Percentiles rank a stretch among this genome's conserved stretches.
These are phyloP conservation scores for Hirtodrosophila alboralis DNA, from an alignment of 2,888 invertebrate genomes.

Conservation along the genomic window DNA sequence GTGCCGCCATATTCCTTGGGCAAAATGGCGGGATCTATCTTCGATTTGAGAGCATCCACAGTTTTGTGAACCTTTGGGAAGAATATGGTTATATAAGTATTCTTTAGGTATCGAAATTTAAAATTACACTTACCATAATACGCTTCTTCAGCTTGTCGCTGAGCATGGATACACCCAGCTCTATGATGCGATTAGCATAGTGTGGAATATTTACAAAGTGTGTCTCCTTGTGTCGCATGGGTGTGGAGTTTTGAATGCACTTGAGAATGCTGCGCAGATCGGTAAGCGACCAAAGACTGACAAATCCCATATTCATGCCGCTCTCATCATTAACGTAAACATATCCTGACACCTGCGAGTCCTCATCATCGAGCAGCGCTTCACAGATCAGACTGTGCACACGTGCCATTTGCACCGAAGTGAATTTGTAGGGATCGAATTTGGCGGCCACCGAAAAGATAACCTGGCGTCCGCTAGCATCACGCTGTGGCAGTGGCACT, in stretches of 20 bases:
- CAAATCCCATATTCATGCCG: constrained; percentile 92
- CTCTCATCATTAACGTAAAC: constrained; percentile 93
- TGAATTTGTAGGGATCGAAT: constrained; percentile 91
- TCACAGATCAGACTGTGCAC: constrained; percentile 94
- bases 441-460: constrained; percentile 91
- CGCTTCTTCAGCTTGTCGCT: constrained; percentile 93
- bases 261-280: constrained; percentile 91
- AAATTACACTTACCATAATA: constrained; percentile 89
- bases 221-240: constrained; percentile 95
- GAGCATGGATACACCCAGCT: constrained; percentile 91
- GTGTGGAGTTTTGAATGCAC: constrained; percentile 90
- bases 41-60: constrained; percentile 89
- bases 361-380: constrained; percentile 92
- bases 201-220: constrained; percentile 94
- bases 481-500: constrained; percentile 90
- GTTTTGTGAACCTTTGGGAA: constrained; percentile 88
- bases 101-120: too few relatives aligned
- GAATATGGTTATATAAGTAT: too few relatives aligned
- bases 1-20: constrained; percentile 96
- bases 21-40: constrained; percentile 90
- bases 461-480: constrained; percentile 90
- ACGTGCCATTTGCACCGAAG: constrained; percentile 92
- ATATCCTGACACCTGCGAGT: constrained; percentile 92
- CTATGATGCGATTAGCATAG: constrained; percentile 92
- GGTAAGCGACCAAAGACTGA: constrained; percentile 92